Evolutionary conservation across 2,113 vertebrate species (phyloP), one percentile per base, ranked within the genome.

Genomic region (Aepyceros melampus): DNA sequence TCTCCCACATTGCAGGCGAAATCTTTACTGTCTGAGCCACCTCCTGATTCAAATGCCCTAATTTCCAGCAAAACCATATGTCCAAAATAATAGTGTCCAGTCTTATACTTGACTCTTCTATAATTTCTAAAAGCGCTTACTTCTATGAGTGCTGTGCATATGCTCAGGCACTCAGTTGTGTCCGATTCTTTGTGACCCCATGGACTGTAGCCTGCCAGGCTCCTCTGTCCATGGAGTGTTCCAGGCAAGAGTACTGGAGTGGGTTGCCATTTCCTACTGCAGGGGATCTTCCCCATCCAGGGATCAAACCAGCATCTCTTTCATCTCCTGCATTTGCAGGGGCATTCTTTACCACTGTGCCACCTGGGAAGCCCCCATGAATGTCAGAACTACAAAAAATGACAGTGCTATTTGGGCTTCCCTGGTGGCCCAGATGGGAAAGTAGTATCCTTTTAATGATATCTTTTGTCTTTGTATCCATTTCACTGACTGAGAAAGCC

Each of bases 401-500:
- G 93, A 3, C 55, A 95, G 1, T 43, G 71, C 36, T 76, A 14
- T 76, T 43, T 14, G 23, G 3, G 21, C 23, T 76, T 76, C 6
- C 71, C 6, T 40, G n/a, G 64, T 71, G 9, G 64, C 64, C 74
- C 71, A 43, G 93, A 76, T 12, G 71, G 85, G 81, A 97, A 97
- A 90, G 31, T 36, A 16, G 51, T 82, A 89, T 29, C 84, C 83
- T 84, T 94, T 84, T 43, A 91, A 81, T 71, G 53, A 23, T 43
- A 49, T 1, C 17, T 91, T 74, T 91, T 74, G 88, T 93, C 19
- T 60, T 5, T 90, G 40, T 94, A 49, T 47, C 51, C 95, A 53
- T 62, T 98, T 97, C 91, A 60, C 21, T 10, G 27, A 97, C 55
- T 91, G 67, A 97, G 60, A 87, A 93, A 97, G 91, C 91, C 29